Percentiles rank a stretch among this genome's conserved stretches.
Evolutionary conservation across 2,113 vertebrate species (phyloP).

Genomic region (Muntiacus muntjak): DNA sequence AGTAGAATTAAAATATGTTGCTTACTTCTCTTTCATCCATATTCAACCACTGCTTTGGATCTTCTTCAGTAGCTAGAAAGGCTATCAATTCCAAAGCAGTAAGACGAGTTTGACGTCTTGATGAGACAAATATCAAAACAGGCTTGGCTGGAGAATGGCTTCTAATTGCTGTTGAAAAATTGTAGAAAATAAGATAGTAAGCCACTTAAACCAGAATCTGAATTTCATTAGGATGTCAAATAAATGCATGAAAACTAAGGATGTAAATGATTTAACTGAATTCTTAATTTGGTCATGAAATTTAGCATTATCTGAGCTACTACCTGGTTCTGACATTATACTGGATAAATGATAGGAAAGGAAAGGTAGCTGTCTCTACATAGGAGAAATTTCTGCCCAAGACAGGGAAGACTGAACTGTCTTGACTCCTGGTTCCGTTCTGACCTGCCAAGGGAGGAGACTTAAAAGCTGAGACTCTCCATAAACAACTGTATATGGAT

Average conservation of each 20-base stretch:
- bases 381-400: neutral
- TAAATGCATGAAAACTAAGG: neutral
- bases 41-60: slow-evolving; percentile 98
- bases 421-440: neutral
- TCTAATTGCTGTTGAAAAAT: slow-evolving; percentile 89
- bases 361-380: neutral
- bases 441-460: neutral
- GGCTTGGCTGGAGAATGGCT: slow-evolving; percentile 98
- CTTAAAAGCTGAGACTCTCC: neutral
- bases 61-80: slow-evolving; percentile 95
- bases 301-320: neutral
- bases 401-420: neutral
- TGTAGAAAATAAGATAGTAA: slow-evolving; percentile 46
- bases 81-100: slow-evolving; percentile 97
- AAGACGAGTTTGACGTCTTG: slow-evolving; percentile 95
- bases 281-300: slow-evolving; percentile 8
- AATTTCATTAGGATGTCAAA: neutral
- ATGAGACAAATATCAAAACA: slow-evolving; percentile 98
- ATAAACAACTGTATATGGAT: neutral
- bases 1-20: slow-evolving; percentile 10
- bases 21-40: slow-evolving; percentile 97
- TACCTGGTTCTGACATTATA: neutral
- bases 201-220: neutral
- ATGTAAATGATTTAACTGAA: neutral
- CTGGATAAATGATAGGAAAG: neutral